These are phyloP conservation scores for Malacosoma neustria DNA, from an alignment of 2,888 invertebrate genomes.

Conservation along the genomic window DNA sequence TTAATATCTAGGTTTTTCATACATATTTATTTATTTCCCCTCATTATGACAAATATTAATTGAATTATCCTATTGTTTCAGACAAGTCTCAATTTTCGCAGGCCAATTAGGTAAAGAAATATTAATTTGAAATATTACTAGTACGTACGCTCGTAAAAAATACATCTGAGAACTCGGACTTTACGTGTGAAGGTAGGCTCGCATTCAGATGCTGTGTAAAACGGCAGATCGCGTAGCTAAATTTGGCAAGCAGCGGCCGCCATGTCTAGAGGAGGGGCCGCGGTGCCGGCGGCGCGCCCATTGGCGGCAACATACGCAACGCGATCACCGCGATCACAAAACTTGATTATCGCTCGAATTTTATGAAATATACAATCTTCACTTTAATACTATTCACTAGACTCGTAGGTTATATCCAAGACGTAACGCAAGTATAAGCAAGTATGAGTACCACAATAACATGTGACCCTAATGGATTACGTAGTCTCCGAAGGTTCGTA, in stretches of 20 bases:
- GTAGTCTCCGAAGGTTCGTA: no score
- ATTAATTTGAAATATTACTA: background rate
- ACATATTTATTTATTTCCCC: no score
- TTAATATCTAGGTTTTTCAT: no score
- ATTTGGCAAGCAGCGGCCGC: slow-evolving; percentile 63
- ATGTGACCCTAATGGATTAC: no score
- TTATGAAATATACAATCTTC: no score
- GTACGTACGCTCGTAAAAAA: no score
- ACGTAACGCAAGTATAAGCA: no score
- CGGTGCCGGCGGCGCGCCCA: slow-evolving; percentile 37
- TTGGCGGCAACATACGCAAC: slow-evolving; percentile 55
- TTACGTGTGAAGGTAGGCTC: background rate
- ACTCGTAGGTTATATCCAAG: no score
- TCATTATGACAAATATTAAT: background rate
- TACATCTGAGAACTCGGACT: background rate
- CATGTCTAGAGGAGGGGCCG: slow-evolving; percentile 62
- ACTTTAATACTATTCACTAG: no score
- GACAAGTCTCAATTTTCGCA: background rate
- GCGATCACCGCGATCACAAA: no score
- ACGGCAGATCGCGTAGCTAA: slow-evolving; percentile 26
- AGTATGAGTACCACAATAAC: no score
- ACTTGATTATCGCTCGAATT: no score
- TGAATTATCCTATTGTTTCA: background rate
- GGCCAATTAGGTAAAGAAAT: background rate
- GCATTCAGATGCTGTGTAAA: background rate